Evolutionary conservation across 2,888 invertebrate genomes (phyloP), one percentile per base, ranked within the genome.

Genomic region (Pristionchus mayeri): DNA sequence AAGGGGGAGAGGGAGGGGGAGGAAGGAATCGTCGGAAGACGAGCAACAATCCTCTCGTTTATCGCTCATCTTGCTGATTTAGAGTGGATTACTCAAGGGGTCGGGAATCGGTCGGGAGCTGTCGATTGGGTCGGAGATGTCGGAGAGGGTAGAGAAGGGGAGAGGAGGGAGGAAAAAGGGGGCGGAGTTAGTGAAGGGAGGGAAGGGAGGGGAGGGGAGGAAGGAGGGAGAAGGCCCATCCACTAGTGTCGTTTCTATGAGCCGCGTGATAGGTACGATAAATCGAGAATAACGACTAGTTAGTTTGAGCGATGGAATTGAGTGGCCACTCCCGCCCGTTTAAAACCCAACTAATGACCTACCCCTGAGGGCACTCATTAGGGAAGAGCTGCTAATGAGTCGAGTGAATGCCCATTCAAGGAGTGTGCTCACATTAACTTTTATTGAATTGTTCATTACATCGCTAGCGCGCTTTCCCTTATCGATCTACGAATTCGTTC

Each of bases 261-360:
- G 76, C 76, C 76, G 27, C 50, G 48, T 76, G 76, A 76, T 76
- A 76, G 76, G 76, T 76, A 76, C 76, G 76, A 76, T 76, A 76
- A 76, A 76, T 76, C 76, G 76, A 71, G 67, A 71, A 71, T 71
- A 71, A 71, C 67, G 67, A 71, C 67, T 71, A 71, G 67, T 71
- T 71, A 71, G 67, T 71, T 71, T 71, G 67, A 71, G 67, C 40
- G 40, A 71, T 71, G 67, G 67, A 71, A 71, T 71, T 71, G 67
- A 71, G n/a, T 71, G 21, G 6, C 13, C 44, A 6, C 44, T 44
- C 44, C 13, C 44, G 44, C 13, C 44, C 44, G 7, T 44, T 44
- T 6, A 44, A 13, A 44, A 13, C 44, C 44, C 13, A 44, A 44
- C 13, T 44, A 44, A 13, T 44, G 6, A 9, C 44, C 44, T 44